Evolutionary conservation across 2,113 vertebrate species (phyloP).

Genomic region (Eulemur rufifrons): DNA sequence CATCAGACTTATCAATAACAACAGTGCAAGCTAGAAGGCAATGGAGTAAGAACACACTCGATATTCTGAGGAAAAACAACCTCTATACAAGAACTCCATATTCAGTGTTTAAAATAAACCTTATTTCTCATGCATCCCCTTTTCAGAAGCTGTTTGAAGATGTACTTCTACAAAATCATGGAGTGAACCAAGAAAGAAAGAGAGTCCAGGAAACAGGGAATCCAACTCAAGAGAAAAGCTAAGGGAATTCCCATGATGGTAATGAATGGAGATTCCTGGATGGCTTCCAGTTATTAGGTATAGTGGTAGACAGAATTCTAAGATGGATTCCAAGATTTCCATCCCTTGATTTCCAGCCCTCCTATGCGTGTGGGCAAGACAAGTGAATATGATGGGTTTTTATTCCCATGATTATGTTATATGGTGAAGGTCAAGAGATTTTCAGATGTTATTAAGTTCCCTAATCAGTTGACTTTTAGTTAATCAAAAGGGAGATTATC

Average conservation of each 20-base stretch:
- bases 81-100: neutral
- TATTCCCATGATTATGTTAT: neutral
- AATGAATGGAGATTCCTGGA: neutral
- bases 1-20: neutral
- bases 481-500: slow-evolving; percentile 1
- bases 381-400: neutral
- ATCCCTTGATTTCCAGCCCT: neutral
- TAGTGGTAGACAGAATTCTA: neutral
- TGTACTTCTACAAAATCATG: neutral
- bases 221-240: neutral
- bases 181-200: neutral
- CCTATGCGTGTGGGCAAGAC: neutral
- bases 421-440: neutral
- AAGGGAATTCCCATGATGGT: neutral
- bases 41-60: neutral
- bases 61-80: neutral
- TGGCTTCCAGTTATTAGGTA: neutral
- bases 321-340: neutral
- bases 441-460: neutral
- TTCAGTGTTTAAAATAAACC: neutral
- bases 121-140: neutral
- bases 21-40: neutral
- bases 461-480: neutral
- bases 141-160: neutral
- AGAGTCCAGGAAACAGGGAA: neutral